phyloP scores from a whole-genome alignment of 2,113 vertebrate genomes.

The Capricornis sumatraensis region DNA sequence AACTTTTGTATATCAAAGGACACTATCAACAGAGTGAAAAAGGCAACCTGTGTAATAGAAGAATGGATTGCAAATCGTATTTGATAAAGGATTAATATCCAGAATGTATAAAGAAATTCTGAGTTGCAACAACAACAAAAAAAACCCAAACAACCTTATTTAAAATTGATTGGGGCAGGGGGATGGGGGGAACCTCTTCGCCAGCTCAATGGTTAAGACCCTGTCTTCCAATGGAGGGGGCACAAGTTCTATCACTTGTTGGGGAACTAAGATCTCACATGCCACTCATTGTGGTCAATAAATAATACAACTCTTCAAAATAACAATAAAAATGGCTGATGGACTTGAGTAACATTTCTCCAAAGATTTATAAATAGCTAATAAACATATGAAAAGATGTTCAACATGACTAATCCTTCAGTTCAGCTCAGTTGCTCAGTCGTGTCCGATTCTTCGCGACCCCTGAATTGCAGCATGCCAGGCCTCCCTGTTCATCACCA shows the following conservation, averaged over 20 bases:
- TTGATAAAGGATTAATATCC: not conserved
- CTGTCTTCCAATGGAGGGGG: not conserved
- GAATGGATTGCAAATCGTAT: not conserved
- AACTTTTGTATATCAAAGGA: not conserved
- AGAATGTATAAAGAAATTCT: not conserved
- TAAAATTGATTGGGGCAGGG: not conserved
- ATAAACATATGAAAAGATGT: not conserved
- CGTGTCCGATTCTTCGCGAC: too few species aligned
- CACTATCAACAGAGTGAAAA: not conserved
- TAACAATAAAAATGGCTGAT: not conserved
- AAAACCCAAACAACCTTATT: accelerated
- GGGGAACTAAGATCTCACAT: not conserved
- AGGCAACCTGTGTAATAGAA: not conserved
- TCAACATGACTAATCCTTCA: not conserved
- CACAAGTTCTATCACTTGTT: not conserved
- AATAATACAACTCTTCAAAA: not conserved
- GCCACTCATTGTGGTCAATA: not conserved
- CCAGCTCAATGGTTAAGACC: not conserved
- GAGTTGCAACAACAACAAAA: not conserved
- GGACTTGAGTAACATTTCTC: not conserved
- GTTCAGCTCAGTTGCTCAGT: too few species aligned
- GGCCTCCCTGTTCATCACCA: too few species aligned
- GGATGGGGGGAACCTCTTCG: not conserved
- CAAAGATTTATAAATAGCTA: not conserved
- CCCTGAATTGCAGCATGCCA: accelerated